Conservation (phyloP, 1,140 invertebrate species). For the Ips nitidus region DNA sequence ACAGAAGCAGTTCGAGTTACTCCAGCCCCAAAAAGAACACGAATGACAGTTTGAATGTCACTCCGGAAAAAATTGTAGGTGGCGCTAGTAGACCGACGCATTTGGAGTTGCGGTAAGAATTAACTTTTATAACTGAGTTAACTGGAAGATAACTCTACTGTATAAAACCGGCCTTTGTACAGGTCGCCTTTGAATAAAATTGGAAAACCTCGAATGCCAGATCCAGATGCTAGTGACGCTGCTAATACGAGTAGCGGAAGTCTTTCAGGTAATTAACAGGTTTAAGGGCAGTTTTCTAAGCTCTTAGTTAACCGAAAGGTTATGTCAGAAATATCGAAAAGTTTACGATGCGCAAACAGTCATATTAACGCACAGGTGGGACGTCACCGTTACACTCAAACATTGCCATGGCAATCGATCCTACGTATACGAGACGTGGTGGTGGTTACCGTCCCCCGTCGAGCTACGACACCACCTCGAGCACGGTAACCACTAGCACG, state of each 20-base stretch:
- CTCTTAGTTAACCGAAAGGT: neutral
- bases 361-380: slow-evolving; percentile 5
- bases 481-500: slow-evolving; percentile 48
- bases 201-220: slow-evolving; percentile 47
- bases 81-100: slow-evolving; percentile 45
- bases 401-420: slow-evolving; percentile 63
- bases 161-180: neutral
- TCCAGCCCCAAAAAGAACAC: slow-evolving; percentile 36
- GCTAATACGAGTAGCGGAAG: slow-evolving; percentile 32
- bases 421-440: slow-evolving; percentile 56
- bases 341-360: neutral
- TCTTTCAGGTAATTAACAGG: slow-evolving; percentile 18
- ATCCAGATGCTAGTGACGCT: slow-evolving; percentile 40
- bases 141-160: neutral
- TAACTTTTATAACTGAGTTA: neutral
- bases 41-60: slow-evolving; percentile 17
- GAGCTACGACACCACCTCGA: slow-evolving; percentile 49
- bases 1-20: slow-evolving; percentile 11
- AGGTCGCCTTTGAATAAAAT: slow-evolving; percentile 46
- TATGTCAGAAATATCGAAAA: neutral
- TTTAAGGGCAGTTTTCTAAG: slow-evolving; percentile 1
- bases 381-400: slow-evolving; percentile 51
- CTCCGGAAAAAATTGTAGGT: slow-evolving; percentile 28
- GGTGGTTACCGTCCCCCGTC: slow-evolving; percentile 46
- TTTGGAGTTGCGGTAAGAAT: slow-evolving; percentile 47